Evolutionary conservation across 2,888 invertebrate species (phyloP).

Genomic region (Drosophila putrida): DNA sequence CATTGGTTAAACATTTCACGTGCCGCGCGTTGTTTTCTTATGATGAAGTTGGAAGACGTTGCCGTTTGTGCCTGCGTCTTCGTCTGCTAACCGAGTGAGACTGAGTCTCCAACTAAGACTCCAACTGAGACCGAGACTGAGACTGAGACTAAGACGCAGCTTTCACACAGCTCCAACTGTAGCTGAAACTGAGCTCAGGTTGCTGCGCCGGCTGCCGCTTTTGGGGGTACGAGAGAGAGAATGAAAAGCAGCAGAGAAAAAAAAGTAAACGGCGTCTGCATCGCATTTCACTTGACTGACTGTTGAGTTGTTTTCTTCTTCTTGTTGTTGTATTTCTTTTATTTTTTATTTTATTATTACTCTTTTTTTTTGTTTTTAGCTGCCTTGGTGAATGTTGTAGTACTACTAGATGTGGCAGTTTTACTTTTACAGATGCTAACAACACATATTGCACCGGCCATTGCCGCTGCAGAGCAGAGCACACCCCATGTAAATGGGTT

Average conservation of each 20-base stretch:
- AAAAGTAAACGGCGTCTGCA: constrained; percentile 75
- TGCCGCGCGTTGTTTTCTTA: constrained; percentile 39
- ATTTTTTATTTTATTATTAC: constrained; percentile 3
- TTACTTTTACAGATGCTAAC: constrained; percentile 74
- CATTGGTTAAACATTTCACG: constrained; percentile 72
- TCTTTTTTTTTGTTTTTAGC: constrained; percentile 46
- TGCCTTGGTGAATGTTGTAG: constrained; percentile 67
- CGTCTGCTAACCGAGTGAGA: constrained; percentile 59
- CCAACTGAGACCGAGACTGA: constrained; percentile 52
- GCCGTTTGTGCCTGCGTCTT: constrained; percentile 57
- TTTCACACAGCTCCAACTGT: constrained; percentile 71
- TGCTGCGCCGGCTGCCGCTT: constrained; percentile 38
- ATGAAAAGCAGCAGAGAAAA: constrained; percentile 40
- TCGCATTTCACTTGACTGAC: constrained; percentile 67
- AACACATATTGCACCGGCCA: constrained; percentile 58
- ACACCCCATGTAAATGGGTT: constrained; percentile 73
- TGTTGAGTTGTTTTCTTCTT: constrained; percentile 36
- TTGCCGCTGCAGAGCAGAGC: constrained; percentile 18
- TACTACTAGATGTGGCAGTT: constrained; percentile 55
- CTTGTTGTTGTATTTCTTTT: constrained; percentile 21
- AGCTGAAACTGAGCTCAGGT: constrained; percentile 37
- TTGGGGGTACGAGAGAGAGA: constrained; percentile 18
- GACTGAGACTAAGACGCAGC: constrained; percentile 54
- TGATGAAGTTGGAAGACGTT: constrained; percentile 31
- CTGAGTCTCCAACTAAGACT: constrained; percentile 55